phyloP scores from a whole-genome alignment of 2,888 invertebrate genomes.

The Hypolimnas misippus region DNA sequence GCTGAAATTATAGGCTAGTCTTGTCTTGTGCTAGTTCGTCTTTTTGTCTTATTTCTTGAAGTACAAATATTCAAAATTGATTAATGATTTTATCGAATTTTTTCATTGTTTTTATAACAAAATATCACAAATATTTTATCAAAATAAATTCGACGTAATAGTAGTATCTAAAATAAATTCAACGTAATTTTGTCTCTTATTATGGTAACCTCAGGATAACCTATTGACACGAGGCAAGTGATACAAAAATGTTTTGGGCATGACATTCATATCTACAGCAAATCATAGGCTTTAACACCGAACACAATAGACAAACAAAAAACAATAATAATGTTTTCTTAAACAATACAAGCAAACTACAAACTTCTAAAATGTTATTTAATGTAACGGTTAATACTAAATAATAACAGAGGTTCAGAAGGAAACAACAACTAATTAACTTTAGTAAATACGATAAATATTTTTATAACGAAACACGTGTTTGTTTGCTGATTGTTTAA shows the following conservation, averaged over 20 bases:
- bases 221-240: constrained; percentile 2
- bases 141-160: not conserved
- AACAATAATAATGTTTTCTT: too few relatives aligned
- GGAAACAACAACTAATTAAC: not conserved
- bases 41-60: too few relatives aligned
- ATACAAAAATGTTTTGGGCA: not conserved
- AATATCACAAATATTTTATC: too few relatives aligned
- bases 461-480: not conserved
- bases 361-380: too few relatives aligned
- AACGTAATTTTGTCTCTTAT: not conserved
- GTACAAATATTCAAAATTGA: too few relatives aligned
- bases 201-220: not conserved
- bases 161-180: not conserved
- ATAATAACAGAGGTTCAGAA: not conserved
- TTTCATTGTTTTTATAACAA: not conserved
- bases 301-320: too few relatives aligned
- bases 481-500: not conserved
- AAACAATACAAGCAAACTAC: too few relatives aligned
- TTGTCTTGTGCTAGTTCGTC: too few relatives aligned
- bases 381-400: not conserved
- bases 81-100: too few relatives aligned
- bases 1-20: too few relatives aligned
- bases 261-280: not conserved
- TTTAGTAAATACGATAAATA: not conserved
- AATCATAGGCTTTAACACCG: not conserved